Evolutionary conservation across 2,797 vertebrate species (phyloP), one percentile per base, ranked within the genome.

Genomic region (Helicolenus hilgendorfi): DNA sequence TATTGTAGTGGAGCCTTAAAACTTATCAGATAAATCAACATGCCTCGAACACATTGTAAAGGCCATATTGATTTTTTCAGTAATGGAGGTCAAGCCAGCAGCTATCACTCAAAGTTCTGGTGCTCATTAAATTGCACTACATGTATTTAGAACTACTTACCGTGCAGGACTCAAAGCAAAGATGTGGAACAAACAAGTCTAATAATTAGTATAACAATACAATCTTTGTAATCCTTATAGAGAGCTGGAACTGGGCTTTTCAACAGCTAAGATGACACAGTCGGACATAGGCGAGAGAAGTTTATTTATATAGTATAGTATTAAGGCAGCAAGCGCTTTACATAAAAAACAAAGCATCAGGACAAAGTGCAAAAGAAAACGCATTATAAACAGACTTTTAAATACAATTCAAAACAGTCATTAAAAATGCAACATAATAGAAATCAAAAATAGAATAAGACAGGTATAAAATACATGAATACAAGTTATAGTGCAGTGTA

Each of bases 121-220:
- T 72, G 29, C 56, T 81, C 29, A 77, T 68, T 68, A 27, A 55
- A 76, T 22, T 45, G 4, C 26, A 38, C 10, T 29, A 5, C 20
- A 15, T 79, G 27, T 20, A 70, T 67, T 73, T 76, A 62, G 5
- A 83, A 22, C 22, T 22, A 55, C 33, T 73, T 76, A 60, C 22
- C 13, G 14, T 65, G 29, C 2, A 2, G 20, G 27, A 69, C 22
- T 81, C 24, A 79, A 88, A 74, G 38, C 24, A 79, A 88, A 74
- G 38, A 77, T 72, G 59, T 41, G 77, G 87, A 84, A 84, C 70
- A 60, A 45, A 76, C 63, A 55, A 79, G 63, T 26, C 18, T 70
- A 49, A 85, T 11, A 62, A 64, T 87, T 64, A 55, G 60, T 71
- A 55, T 78, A 77, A 86, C 69, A 35, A 27, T 36, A 49, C 26